Evolutionary conservation across 2,113 vertebrate genomes (phyloP), one percentile per base, ranked within the genome.

Genomic region (Ancistrus triradiatus): DNA sequence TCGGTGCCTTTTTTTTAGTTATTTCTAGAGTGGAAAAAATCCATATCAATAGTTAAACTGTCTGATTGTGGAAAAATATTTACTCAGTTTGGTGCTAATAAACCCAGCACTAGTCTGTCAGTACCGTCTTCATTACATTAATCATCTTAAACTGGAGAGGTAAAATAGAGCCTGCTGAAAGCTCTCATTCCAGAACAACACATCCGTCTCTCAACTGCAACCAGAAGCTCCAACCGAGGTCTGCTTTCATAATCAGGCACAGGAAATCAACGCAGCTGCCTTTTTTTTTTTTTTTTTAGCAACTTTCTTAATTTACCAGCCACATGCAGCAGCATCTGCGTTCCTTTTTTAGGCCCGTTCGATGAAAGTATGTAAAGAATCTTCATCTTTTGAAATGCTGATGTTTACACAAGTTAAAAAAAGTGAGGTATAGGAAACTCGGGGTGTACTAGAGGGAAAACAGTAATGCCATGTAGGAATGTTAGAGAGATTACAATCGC

Each of bases 221-320:
- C 24, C 44, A 42, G 21, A 14, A 31, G 11, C 24, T 49, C 28
- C 18, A 15, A 8, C 22, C 24, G 33, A 52, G 33, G 37, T 58
- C 75, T 74, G 72, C 33, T 77, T 71, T 72, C 49, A 40, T 33
- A 64, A 72, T 72, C 65, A 72, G 57, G 18, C 7, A 47, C 51
- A 66, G 66, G 66, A 59, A 65, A 65, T 49, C 42, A 58, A 58
- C 14, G 44, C 46, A 24, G 18, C 21, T 19, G 28, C 49, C 25
- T 22, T 49, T 53, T 61, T 49, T 24, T 19, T 22, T 43, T 22
- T 22, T 49, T 53, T 61, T 49, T 24, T 19, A 57, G 47, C 53
- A 35, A 24, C 46, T 55, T 38, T 22, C 47, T 56, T 66, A 21
- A 69, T 62, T 57, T 56, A 59, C 28, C 50, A 56, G 55, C 24